Evolutionary conservation across 2,797 vertebrate species (phyloP), one percentile per base, ranked within the genome.

Genomic region (Micrastur ruficollis): DNA sequence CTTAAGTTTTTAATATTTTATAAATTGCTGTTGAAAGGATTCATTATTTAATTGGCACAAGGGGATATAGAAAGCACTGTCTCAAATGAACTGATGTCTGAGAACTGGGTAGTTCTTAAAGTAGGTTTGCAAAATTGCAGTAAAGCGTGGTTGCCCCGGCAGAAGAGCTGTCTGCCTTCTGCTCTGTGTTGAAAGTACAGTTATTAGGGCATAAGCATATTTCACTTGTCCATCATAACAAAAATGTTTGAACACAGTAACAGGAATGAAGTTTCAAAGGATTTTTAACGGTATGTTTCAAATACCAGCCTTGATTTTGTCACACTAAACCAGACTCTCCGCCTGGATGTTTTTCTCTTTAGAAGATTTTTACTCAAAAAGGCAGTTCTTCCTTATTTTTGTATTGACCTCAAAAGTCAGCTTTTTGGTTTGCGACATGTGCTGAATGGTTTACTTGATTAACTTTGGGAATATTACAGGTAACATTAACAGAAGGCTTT

Each of bases 21-120:
- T 96, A 95, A 96, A 96, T 96, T 86, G 92, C 94, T 90, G 1
- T 87, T 96, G 91, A 96, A 97, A 96, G 80, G 63, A 81, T 90
- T 97, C 93, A 96, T 97, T 96, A 96, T 92, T 96, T 97, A 97
- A 95, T 97, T 96, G 89, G 79, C 86, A 92, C 8, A 14, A 89
- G 75, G 82, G 94, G 92, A 92, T 97, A n/a, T 38, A 70, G 94
- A 88, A 94, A 50, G 78, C 74, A 89, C 0, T 75, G 78, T 86
- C 79, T 93, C 72, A 86, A 80, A 50, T 95, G 93, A 90, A 89
- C 84, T 72, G 23, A 61, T 27, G 71, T 85, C 78, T 91, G 73
- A 95, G 68, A 84, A 42, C 40, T 42, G 67, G 26, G 44, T 89
- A 62, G 61, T 87, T 92, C 74, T 92, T 86, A 38, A 76, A 89